Conservation (phyloP, 2,888 invertebrate species). For the Thera obeliscata region DNA sequence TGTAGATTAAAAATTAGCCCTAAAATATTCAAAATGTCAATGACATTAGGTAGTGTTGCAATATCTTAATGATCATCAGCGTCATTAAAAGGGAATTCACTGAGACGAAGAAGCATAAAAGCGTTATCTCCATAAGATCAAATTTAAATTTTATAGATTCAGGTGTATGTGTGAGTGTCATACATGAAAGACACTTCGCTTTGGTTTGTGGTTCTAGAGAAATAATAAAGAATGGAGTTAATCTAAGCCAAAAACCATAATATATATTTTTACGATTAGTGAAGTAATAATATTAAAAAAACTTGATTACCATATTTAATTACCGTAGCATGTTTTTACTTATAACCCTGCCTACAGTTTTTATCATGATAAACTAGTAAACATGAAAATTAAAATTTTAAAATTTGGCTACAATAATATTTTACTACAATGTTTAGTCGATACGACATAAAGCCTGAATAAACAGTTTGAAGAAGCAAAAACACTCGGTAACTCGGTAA, state of each 20-base stretch:
- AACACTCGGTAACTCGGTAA: too few species aligned
- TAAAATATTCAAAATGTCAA: neutral
- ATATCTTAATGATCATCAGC: neutral
- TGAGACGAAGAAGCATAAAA: neutral
- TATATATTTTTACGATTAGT: conserved; percentile 5
- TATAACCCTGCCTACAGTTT: neutral
- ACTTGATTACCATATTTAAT: conserved; percentile 9
- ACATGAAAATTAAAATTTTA: neutral
- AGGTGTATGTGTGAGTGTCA: conserved; percentile 22
- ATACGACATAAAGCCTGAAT: neutral
- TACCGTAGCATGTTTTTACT: conserved; percentile 14
- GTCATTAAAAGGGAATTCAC: neutral
- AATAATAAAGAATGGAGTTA: neutral
- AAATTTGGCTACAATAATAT: neutral
- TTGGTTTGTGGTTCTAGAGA: neutral
- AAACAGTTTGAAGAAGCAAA: conserved; percentile 26
- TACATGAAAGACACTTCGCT: conserved; percentile 18
- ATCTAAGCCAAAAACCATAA: neutral
- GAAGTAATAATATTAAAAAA: neutral
- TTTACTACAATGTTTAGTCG: neutral
- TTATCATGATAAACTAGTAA: neutral
- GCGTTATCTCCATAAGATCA: neutral
- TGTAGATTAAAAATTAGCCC: too few species aligned
- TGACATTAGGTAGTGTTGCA: conserved; percentile 4
- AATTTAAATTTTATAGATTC: conserved; percentile 3